Conservation (phyloP, 2,797 vertebrate species). For the Pipistrellus pipistrellus region DNA sequence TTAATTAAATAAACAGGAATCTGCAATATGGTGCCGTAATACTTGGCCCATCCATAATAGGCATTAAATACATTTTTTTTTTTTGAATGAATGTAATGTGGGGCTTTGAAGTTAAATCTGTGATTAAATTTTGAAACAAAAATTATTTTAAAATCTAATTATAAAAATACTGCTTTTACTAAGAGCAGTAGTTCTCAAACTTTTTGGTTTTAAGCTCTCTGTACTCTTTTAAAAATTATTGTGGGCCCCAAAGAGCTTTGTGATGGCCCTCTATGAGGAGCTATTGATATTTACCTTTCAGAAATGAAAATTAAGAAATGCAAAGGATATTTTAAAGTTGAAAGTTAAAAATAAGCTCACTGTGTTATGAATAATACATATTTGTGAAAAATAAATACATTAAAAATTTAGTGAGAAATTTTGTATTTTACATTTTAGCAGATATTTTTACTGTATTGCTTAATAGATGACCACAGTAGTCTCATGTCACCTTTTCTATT, state of each 20-base stretch:
- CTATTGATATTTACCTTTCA: neutral
- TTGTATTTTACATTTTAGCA: conserved; percentile 9
- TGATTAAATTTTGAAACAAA: conserved; percentile 62
- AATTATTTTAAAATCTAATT: conserved; percentile 44
- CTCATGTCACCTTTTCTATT: neutral
- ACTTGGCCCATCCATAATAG: neutral
- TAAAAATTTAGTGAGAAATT: neutral
- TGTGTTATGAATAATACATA: conserved; percentile 34
- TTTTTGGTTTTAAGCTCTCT: neutral
- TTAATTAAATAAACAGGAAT: conserved; percentile 40
- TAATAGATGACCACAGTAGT: neutral
- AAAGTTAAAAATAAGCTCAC: conserved; percentile 17
- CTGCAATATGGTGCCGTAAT: neutral
- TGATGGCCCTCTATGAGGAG: neutral
- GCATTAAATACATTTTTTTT: conserved; percentile 26
- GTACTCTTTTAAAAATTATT: conserved; percentile 37
- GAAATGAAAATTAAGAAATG: conserved; percentile 37
- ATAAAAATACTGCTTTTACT: conserved; percentile 41
- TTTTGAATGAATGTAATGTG: conserved; percentile 11
- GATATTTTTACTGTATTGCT: neutral
- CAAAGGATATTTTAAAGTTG: neutral
- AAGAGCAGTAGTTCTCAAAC: neutral
- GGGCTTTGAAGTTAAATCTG: conserved; percentile 23
- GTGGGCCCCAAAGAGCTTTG: neutral
- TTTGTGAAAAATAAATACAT: conserved; percentile 49